These are phyloP conservation scores for Oxyura jamaicensis DNA, from an alignment of 2,113 vertebrate genomes.

Conservation along the genomic window DNA sequence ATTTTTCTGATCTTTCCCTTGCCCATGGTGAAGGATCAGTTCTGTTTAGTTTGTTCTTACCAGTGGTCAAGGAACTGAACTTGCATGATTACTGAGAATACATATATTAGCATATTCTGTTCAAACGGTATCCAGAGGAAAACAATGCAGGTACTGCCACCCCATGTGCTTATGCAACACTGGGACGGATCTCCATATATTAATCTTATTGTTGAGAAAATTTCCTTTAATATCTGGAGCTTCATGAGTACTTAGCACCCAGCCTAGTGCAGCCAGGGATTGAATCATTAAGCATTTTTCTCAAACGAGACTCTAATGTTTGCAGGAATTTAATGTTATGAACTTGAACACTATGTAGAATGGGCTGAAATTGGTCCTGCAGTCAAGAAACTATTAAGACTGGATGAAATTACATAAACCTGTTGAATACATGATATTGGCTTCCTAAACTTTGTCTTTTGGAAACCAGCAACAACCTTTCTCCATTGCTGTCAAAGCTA, in stretches of 20 bases:
- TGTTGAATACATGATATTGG: background rate
- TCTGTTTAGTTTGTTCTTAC: background rate
- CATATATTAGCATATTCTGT: background rate
- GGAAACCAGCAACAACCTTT: background rate
- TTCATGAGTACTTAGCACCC: background rate
- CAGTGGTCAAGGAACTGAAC: background rate
- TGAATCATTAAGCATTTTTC: background rate
- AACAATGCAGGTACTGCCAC: background rate
- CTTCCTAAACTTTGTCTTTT: background rate
- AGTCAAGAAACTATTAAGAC: background rate
- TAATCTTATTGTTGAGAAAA: background rate
- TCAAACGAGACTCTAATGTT: background rate
- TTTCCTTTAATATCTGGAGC: background rate
- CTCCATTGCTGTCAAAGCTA: background rate
- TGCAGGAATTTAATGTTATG: background rate
- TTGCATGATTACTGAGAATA: background rate
- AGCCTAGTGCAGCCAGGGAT: background rate
- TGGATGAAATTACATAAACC: background rate
- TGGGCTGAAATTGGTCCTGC: background rate
- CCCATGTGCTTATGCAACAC: background rate
- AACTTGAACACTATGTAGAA: background rate
- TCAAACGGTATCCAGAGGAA: background rate
- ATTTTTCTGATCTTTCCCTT: background rate
- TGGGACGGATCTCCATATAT: background rate
- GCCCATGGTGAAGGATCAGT: background rate